Base-by-base conservation (phyloP, 2,113 vertebrate genomes). In the Bettongia penicillata region DNA sequence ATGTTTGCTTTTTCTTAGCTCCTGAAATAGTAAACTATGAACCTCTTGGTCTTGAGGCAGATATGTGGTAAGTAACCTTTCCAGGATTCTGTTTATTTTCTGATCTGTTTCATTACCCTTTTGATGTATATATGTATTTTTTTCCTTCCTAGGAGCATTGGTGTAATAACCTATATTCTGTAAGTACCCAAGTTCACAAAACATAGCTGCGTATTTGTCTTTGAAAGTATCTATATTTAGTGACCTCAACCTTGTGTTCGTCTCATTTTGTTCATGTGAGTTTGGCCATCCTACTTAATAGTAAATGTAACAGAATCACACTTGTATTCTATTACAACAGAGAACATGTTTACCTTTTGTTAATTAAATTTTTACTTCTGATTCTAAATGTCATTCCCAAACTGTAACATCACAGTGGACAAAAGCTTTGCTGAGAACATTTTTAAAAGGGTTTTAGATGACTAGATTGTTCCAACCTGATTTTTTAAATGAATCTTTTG, bases 1-100 rank as follows among this genome's bases (percentile, higher is more conserved):
- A 90, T 53, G 2, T 98, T 95, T 98, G 89, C 98, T 98, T 98
- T 98, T 91, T 97, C 97, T 55, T 98, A 99, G 99, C 99, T 99
- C 99, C 99, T 96, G 99, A 99, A 98, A 99, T 99, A 94, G 99
- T 99, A 92, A 99, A 99, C 98, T 99, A 99, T 97, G 99, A 99
- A 92, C 99, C 99, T 43, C 98, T 99, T 96, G 99, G 99, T 96
- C 99, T 99, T 93, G 99, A 99, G 98, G 99, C 99, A 89, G 99
- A 99, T 98, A 99, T 99, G 99, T 99, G 99, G 99, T 99, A 98
- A 99, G 99, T 98, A 98, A 84, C n/a, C 0, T 22, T 3, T 14
- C 57, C 31, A 91, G 50, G 47, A 52, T 55, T 16, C 11, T 96
- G 26, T 47, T 68, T 9, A 90, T 48, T 95, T 94, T 77, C 89